Conservation (phyloP, 1,140 invertebrate species). For the Dendroctonus ponderosae region DNA sequence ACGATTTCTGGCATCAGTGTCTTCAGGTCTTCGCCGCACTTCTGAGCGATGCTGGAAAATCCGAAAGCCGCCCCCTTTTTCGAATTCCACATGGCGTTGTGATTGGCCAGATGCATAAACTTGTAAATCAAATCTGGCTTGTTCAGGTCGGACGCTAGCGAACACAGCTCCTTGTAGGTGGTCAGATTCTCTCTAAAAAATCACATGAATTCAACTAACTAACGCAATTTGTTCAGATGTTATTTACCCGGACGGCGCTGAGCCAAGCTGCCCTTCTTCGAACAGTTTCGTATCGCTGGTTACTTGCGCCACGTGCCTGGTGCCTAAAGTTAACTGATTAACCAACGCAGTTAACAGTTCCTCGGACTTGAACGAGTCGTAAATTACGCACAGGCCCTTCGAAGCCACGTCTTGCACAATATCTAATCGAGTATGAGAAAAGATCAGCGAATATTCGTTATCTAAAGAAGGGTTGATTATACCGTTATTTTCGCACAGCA, state of each 20-base stretch:
- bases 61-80: slow-evolving; percentile 91
- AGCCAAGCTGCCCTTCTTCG: slow-evolving; percentile 81
- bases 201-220: not conserved
- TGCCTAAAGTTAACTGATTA: slow-evolving; percentile 78
- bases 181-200: slow-evolving; percentile 73
- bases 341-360: slow-evolving; percentile 75
- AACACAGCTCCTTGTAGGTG: slow-evolving; percentile 92
- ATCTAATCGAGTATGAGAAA: slow-evolving; percentile 55
- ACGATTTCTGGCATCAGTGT: slow-evolving; percentile 81
- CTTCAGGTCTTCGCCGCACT: slow-evolving; percentile 78
- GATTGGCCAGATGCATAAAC: slow-evolving; percentile 93
- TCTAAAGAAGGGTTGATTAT: slow-evolving; percentile 37
- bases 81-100: slow-evolving; percentile 91
- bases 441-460: not conserved
- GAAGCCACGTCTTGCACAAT: slow-evolving; percentile 90
- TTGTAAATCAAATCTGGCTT: slow-evolving; percentile 93
- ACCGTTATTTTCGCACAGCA: slow-evolving; percentile 88
- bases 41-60: slow-evolving; percentile 77
- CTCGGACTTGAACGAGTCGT: slow-evolving; percentile 72
- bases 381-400: slow-evolving; percentile 85
- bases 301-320: slow-evolving; percentile 71
- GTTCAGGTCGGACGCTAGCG: slow-evolving; percentile 88
- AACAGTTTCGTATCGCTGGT: slow-evolving; percentile 82
- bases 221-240: not conserved
- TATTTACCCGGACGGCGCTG: slow-evolving; percentile 77